phyloP scores from a whole-genome alignment of 1,140 invertebrate species.

The Caenorhabditis tropicalis region DNA sequence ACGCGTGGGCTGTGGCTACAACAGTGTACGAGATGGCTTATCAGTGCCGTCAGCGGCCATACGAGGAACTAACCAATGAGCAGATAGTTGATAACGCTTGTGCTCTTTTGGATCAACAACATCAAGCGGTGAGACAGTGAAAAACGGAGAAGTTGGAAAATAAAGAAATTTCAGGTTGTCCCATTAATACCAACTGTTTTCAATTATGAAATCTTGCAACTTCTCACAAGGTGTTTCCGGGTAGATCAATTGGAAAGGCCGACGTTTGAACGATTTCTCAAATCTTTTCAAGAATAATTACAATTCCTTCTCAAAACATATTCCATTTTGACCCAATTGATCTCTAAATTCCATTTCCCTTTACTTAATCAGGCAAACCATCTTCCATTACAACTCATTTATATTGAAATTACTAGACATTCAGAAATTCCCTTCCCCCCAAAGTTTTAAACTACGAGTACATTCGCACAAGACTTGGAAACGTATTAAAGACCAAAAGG shows the following conservation, averaged over 20 bases:
- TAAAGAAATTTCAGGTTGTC: neutral
- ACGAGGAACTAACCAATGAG: slow-evolving; percentile 79
- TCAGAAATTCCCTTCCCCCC: slow-evolving; percentile 3
- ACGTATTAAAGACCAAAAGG: neutral
- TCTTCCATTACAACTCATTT: neutral
- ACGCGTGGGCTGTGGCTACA: slow-evolving; percentile 87
- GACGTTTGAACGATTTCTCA: neutral
- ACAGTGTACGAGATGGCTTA: slow-evolving; percentile 86
- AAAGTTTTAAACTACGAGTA: slow-evolving; percentile 30
- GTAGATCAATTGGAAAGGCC: neutral
- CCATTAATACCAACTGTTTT: slow-evolving; percentile 30
- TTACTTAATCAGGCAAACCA: neutral
- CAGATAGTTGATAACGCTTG: slow-evolving; percentile 80
- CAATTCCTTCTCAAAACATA: neutral
- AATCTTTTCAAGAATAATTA: neutral
- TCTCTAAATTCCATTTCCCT: neutral
- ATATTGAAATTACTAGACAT: neutral
- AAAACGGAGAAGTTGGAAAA: neutral
- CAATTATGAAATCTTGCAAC: slow-evolving; percentile 2
- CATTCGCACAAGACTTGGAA: neutral
- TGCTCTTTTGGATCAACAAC: slow-evolving; percentile 22
- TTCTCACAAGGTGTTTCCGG: neutral
- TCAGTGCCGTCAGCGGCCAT: slow-evolving; percentile 79
- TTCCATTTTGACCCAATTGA: neutral
- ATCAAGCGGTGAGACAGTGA: neutral